Evolutionary conservation across 2,113 vertebrate genomes (phyloP).

Genomic region (Psilopogon haemacephalus): DNA sequence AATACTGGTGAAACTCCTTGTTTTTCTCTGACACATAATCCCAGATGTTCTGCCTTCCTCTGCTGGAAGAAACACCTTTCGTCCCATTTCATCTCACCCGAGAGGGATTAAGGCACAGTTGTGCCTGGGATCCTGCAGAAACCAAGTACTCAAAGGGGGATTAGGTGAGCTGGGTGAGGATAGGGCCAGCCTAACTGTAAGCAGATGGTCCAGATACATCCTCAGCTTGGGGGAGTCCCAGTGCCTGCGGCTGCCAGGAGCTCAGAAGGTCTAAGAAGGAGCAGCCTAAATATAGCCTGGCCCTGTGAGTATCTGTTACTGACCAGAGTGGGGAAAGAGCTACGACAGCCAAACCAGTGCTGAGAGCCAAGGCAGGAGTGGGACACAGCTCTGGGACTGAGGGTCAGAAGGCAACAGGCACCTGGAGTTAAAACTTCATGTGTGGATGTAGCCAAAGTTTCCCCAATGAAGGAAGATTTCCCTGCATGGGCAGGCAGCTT

Average conservation of each 20-base stretch:
- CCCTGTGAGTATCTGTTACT: not conserved
- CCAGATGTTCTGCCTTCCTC: not conserved
- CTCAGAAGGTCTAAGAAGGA: not conserved
- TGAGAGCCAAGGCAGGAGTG: not conserved
- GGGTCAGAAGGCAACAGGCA: not conserved
- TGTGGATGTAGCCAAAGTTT: not conserved
- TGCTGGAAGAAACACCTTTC: not conserved
- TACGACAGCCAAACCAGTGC: rapidly evolving
- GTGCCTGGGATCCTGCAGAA: not conserved
- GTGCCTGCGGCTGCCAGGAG: not conserved
- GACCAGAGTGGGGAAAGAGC: not conserved
- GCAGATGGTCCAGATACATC: not conserved
- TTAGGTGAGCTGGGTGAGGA: rapidly evolving
- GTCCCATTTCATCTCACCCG: rapidly evolving
- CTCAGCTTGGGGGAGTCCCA: not conserved
- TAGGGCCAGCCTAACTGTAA: not conserved
- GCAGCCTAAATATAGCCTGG: slow-evolving; percentile 28
- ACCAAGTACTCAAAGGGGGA: not conserved
- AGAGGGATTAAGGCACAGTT: not conserved
- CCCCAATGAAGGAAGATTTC: not conserved
- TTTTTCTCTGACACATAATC: not conserved
- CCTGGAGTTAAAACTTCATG: not conserved
- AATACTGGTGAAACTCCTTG: not conserved
- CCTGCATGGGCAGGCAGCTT: not conserved
- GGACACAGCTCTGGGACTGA: not conserved